phyloP scores from a whole-genome alignment of 2,888 invertebrate genomes.

The Lepidonotus clava region DNA sequence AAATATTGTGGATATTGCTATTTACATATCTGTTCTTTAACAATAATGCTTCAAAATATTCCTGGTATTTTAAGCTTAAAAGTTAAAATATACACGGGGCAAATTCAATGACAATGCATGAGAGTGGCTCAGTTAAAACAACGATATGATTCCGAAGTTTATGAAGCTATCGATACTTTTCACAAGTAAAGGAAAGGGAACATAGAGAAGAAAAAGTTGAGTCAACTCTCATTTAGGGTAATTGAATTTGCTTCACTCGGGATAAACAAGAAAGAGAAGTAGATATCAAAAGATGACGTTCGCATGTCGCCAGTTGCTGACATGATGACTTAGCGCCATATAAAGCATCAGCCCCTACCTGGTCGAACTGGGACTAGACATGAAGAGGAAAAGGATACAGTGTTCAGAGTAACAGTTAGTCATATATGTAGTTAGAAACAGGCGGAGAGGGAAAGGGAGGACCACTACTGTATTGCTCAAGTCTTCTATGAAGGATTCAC shows the following conservation, averaged over 20 bases:
- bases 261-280: neutral
- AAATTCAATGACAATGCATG: neutral
- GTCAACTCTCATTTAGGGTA: neutral
- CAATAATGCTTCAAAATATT: too few species aligned
- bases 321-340: neutral
- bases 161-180: too few species aligned
- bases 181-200: too few species aligned
- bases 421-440: too few species aligned
- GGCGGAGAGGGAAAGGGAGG: too few species aligned
- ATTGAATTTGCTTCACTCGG: slow-evolving; percentile 2
- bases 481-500: too few species aligned
- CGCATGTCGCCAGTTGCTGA: neutral
- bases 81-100: neutral
- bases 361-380: neutral
- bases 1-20: too few species aligned
- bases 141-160: too few species aligned
- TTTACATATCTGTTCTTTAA: too few species aligned
- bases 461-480: too few species aligned
- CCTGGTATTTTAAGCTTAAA: too few species aligned
- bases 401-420: too few species aligned
- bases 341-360: neutral
- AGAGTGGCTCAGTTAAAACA: neutral
- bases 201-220: neutral
- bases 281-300: neutral
- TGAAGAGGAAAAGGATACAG: neutral